Evolutionary conservation across 1,140 invertebrate genomes (phyloP).

Genomic region (Drosophila bifasciata): DNA sequence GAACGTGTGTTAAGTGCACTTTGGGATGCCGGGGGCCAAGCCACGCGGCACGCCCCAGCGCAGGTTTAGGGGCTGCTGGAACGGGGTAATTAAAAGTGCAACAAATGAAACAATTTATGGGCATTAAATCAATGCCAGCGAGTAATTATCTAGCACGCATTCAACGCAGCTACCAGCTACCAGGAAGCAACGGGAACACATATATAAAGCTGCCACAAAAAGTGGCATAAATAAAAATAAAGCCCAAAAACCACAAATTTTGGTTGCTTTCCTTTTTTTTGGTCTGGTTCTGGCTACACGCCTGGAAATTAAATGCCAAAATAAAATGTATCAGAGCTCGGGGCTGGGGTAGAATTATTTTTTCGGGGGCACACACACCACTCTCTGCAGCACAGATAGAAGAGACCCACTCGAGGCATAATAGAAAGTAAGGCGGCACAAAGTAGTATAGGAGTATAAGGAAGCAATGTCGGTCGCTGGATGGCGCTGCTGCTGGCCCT

Average conservation of each 20-base stretch:
- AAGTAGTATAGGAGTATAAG: slow-evolving; percentile 51
- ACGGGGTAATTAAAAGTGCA: slow-evolving; percentile 61
- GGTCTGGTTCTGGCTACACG: slow-evolving; percentile 19
- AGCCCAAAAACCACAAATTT: slow-evolving; percentile 23
- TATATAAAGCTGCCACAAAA: slow-evolving; percentile 33
- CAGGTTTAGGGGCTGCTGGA: not conserved
- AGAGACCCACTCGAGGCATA: slow-evolving; percentile 30
- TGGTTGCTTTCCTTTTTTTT: slow-evolving; percentile 3
- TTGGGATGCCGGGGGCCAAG: slow-evolving; percentile 6
- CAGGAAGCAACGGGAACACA: slow-evolving; percentile 11
- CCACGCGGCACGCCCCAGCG: slow-evolving; percentile 10
- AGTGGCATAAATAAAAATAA: slow-evolving; percentile 21
- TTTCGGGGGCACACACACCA: not conserved
- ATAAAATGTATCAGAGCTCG: slow-evolving; percentile 48
- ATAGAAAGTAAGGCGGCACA: slow-evolving; percentile 65
- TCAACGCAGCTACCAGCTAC: slow-evolving; percentile 10
- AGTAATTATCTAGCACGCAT: slow-evolving; percentile 58
- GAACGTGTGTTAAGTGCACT: slow-evolving; percentile 59
- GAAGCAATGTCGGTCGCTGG: slow-evolving; percentile 50
- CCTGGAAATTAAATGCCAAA: slow-evolving; percentile 48
- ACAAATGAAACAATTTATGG: slow-evolving; percentile 63
- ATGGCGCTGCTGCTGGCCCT: slow-evolving; percentile 68
- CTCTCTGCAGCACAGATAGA: slow-evolving; percentile 18
- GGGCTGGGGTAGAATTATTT: not conserved
- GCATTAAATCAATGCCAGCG: slow-evolving; percentile 66